Conservation (phyloP, 2,797 vertebrate species). For the Danio aesculapii region DNA sequence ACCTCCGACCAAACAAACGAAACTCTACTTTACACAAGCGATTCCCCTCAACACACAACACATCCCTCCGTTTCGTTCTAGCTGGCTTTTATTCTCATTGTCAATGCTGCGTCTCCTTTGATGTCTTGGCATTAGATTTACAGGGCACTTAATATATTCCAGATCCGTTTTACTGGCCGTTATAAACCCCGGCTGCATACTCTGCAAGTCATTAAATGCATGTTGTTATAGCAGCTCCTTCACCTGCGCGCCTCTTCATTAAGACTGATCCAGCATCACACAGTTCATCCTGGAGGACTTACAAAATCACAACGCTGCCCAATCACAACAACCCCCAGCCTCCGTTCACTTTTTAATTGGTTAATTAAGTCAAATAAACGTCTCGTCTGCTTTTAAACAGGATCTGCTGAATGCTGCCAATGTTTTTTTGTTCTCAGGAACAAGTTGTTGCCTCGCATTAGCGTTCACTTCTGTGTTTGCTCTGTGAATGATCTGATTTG, state of each 20-base stretch:
- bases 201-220: conserved; percentile 70
- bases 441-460: background rate
- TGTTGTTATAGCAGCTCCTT: conserved; percentile 67
- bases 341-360: background rate
- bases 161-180: conserved; percentile 73
- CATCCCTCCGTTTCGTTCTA: conserved; percentile 16
- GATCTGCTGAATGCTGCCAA: background rate
- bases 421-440: background rate
- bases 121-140: conserved; percentile 72
- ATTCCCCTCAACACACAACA: conserved; percentile 32
- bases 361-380: conserved; percentile 22
- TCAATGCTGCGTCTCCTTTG: conserved; percentile 66
- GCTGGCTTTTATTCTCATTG: conserved; percentile 59
- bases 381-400: background rate
- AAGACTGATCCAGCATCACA: conserved; percentile 23
- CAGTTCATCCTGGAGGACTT: background rate
- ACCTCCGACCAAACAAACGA: conserved; percentile 48
- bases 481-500: conserved; percentile 1
- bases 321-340: background rate
- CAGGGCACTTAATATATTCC: conserved; percentile 70
- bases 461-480: background rate
- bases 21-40: conserved; percentile 44
- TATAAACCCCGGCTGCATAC: conserved; percentile 62
- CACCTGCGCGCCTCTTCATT: conserved; percentile 63
- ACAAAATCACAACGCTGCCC: background rate